Percentiles rank a stretch among this genome's conserved stretches.
phyloP scores from a whole-genome alignment of 2,113 vertebrate species.

The Calidris pugnax region DNA sequence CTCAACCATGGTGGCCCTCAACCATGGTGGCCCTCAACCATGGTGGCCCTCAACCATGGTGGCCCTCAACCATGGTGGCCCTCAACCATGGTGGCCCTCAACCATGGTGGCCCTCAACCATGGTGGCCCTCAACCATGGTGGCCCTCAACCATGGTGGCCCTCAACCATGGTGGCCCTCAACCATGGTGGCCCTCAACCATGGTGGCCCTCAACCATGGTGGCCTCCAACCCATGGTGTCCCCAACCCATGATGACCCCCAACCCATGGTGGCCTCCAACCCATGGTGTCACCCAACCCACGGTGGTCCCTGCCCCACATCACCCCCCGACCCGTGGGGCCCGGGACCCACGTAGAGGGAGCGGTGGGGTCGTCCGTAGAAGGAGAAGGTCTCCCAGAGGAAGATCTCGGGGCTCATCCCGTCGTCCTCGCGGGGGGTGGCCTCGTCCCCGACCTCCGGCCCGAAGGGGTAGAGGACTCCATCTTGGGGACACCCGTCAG shows the following conservation, averaged over 20 bases:
- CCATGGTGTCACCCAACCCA: neutral
- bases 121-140: neutral
- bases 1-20: no score
- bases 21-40: neutral
- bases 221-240: no score
- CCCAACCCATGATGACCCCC: no score
- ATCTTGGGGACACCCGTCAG: neutral
- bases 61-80: no score
- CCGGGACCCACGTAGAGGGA: neutral
- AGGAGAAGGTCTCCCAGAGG: neutral
- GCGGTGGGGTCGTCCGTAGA: neutral
- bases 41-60: neutral
- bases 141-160: rapidly evolving
- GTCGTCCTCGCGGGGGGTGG: neutral
- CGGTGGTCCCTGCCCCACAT: neutral
- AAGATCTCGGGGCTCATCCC: neutral
- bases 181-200: neutral
- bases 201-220: no score
- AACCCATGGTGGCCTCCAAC: no score
- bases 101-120: no score
- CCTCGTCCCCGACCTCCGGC: neutral
- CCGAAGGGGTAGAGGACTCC: neutral
- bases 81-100: neutral
- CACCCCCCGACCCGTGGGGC: neutral
- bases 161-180: neutral